Conservation (phyloP, 2,113 vertebrate genomes). For the Boulengeromyrus knoepffleri region DNA sequence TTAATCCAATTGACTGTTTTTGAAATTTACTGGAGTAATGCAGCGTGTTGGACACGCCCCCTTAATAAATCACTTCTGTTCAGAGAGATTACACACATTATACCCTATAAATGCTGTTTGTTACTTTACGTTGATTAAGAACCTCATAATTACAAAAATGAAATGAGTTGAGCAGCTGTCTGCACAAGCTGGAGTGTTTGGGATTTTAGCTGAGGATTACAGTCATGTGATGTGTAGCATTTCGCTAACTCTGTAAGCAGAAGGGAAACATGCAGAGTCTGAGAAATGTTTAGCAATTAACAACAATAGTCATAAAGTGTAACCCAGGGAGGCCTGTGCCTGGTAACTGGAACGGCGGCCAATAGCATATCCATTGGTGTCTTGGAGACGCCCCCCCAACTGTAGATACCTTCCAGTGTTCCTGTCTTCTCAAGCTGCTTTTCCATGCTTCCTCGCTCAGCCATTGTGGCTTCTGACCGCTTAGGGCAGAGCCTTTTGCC, state of each 20-base stretch:
- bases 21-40: neutral
- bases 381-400: neutral
- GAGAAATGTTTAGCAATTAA: neutral
- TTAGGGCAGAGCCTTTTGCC: neutral
- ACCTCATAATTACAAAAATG: neutral
- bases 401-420: neutral
- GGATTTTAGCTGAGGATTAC: neutral
- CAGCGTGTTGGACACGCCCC: neutral
- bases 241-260: neutral
- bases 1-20: neutral
- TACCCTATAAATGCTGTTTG: neutral
- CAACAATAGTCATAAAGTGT: neutral
- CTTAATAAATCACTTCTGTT: neutral
- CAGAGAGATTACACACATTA: neutral
- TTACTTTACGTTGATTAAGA: neutral
- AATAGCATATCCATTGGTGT: neutral
- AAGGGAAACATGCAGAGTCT: neutral
- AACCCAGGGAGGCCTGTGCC: neutral
- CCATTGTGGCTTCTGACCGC: neutral
- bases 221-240: neutral
- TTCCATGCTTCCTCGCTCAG: neutral
- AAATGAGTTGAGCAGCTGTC: neutral
- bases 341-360: neutral
- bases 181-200: neutral
- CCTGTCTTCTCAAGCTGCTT: neutral